These are phyloP conservation scores for Camelus dromedarius DNA, from an alignment of 2,113 vertebrate genomes.

Conservation along the genomic window DNA sequence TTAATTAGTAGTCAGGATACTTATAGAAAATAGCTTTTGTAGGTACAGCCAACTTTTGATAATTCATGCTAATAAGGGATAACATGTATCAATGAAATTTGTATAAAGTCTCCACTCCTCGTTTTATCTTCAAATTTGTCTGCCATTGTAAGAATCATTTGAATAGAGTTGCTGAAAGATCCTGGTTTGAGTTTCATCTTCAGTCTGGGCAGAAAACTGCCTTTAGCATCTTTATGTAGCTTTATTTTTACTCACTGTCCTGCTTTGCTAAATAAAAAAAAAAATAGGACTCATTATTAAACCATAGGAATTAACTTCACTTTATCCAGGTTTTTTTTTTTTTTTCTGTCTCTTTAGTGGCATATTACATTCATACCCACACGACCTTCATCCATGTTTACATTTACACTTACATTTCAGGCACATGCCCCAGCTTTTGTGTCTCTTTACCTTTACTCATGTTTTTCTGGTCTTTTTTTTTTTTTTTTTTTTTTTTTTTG, in stretches of 20 bases:
- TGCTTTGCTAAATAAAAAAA: neutral
- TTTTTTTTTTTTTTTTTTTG: neutral
- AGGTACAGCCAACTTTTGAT: constrained; percentile 40
- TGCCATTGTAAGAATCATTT: neutral
- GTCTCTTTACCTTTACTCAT: neutral
- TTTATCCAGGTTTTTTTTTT: neutral
- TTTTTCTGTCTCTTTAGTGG: neutral
- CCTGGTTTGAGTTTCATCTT: neutral
- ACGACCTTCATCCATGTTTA: neutral
- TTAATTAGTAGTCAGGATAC: constrained; percentile 11
- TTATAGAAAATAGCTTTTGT: constrained; percentile 23
- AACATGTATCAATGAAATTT: constrained; percentile 26
- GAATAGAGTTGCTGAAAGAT: constrained; percentile 25
- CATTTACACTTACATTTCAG: neutral
- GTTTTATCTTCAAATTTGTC: constrained; percentile 47
- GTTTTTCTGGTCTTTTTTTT: neutral
- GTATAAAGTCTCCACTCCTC: neutral
- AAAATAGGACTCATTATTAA: neutral
- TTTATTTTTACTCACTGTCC: constrained; percentile 42
- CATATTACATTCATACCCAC: neutral
- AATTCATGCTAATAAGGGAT: neutral
- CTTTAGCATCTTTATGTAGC: neutral
- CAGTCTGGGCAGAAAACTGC: neutral
- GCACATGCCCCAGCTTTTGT: neutral
- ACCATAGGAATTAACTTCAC: neutral